Evolutionary conservation across 2,113 vertebrate species (phyloP).

Genomic region (Hymenochirus boettgeri): DNA sequence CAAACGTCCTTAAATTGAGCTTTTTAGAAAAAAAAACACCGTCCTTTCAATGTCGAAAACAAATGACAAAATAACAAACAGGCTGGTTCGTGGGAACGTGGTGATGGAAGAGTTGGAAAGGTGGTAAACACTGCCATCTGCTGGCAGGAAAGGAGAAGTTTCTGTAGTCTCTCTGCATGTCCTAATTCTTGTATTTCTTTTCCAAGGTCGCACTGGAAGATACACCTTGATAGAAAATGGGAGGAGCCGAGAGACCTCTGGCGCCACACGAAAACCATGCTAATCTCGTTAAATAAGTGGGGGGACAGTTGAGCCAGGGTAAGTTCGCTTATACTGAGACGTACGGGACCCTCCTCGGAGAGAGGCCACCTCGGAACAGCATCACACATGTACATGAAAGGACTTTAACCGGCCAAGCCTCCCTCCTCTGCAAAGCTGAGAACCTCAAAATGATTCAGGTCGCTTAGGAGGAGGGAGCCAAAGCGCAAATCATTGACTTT

Average conservation of each 20-base stretch:
- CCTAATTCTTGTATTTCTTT: slow-evolving; percentile 7
- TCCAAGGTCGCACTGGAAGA: slow-evolving; percentile 84
- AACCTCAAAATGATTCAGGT: slow-evolving; percentile 73
- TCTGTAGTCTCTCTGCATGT: slow-evolving; percentile 1
- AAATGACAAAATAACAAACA: no score
- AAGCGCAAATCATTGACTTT: slow-evolving; percentile 95
- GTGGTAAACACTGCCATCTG: slow-evolving; percentile 3
- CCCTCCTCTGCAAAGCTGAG: slow-evolving; percentile 89
- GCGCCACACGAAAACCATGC: slow-evolving; percentile 89
- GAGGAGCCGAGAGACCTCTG: slow-evolving; percentile 86
- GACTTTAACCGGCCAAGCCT: slow-evolving; percentile 86
- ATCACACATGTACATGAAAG: slow-evolving; percentile 80
- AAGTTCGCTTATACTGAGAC: slow-evolving; percentile 87
- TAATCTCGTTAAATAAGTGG: slow-evolving; percentile 92
- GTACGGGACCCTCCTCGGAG: slow-evolving; percentile 90
- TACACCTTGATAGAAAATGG: slow-evolving; percentile 96
- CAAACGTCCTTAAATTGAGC: no score
- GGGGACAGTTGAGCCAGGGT: slow-evolving; percentile 96
- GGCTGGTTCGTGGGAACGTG: no score
- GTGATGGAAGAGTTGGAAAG: no score
- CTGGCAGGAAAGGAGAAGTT: not conserved
- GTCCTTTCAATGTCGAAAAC: no score
- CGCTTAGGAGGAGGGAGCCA: slow-evolving; percentile 83
- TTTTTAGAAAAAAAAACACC: no score
- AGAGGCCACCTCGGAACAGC: slow-evolving; percentile 84